Percentiles rank a stretch among this genome's conserved stretches.
Conservation (phyloP, 1,140 invertebrate species). For the Papilio dardanus region DNA sequence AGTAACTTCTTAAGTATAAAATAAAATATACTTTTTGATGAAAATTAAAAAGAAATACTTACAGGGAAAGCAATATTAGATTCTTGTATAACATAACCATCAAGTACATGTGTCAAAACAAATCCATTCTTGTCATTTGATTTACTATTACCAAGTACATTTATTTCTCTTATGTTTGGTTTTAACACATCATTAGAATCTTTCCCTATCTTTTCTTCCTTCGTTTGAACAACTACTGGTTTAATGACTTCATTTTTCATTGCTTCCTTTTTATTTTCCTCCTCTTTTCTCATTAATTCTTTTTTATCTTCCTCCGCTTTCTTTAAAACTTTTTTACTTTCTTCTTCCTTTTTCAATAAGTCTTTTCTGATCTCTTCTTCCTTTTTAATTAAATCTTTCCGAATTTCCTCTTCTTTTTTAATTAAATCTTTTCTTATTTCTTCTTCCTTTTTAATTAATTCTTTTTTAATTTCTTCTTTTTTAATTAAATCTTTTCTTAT, state of each 20-base stretch:
- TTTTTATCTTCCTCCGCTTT: conserved; percentile 30
- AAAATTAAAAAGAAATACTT: conserved; percentile 47
- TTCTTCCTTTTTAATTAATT: conserved; percentile 36
- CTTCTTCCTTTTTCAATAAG: conserved; percentile 21
- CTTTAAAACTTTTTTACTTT: background rate
- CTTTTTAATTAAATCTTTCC: conserved; percentile 30
- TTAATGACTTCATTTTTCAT: conserved; percentile 42
- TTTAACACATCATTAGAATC: conserved; percentile 38
- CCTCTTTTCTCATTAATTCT: conserved; percentile 24
- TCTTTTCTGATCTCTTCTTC: conserved; percentile 39
- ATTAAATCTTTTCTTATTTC: conserved; percentile 35
- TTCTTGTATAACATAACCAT: conserved; percentile 75
- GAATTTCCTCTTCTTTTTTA: conserved; percentile 20
- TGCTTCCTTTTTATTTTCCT: conserved; percentile 33
- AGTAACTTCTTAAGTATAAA: no score
- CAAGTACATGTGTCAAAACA: conserved; percentile 71
- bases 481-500: conserved; percentile 1
- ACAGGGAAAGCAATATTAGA: conserved; percentile 75
- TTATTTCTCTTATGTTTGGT: conserved; percentile 36
- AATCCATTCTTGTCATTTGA: conserved; percentile 58
- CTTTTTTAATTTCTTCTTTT: conserved; percentile 33
- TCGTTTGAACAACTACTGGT: conserved; percentile 3
- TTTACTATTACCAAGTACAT: conserved; percentile 42
- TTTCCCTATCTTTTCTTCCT: conserved; percentile 30
- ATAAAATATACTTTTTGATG: no score